These are phyloP conservation scores for Tinamus major DNA, from an alignment of 2,797 vertebrate genomes.

Conservation along the genomic window DNA sequence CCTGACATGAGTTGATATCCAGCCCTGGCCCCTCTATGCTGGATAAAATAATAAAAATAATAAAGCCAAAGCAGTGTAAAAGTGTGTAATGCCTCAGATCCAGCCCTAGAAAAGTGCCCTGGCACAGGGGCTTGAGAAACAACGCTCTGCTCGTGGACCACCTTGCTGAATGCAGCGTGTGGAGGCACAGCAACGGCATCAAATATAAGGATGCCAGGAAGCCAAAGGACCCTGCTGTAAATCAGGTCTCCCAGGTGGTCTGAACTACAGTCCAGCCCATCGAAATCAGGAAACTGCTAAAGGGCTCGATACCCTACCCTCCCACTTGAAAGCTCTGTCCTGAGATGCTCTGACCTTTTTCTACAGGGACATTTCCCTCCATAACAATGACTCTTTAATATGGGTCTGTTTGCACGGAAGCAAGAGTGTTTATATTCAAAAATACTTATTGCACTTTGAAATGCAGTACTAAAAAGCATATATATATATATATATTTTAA, in stretches of 20 bases:
- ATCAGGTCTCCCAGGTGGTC: fast-evolving
- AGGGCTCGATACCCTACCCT: neutral
- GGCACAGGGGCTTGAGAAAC: neutral
- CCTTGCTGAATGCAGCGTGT: neutral
- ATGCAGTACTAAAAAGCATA: neutral
- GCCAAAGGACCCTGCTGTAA: fast-evolving
- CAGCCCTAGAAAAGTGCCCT: neutral
- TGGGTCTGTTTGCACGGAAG: neutral
- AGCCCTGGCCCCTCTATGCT: neutral
- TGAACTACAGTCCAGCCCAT: neutral
- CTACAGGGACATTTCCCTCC: neutral
- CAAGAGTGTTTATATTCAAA: fast-evolving
- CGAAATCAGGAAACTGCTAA: neutral
- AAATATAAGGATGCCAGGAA: fast-evolving
- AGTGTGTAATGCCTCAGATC: neutral
- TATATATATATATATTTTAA: neutral
- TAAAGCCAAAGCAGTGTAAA: neutral
- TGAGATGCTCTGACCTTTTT: neutral
- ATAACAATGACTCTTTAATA: neutral
- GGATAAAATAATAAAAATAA: neutral
- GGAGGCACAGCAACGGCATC: neutral
- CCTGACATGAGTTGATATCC: neutral
- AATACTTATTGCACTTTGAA: neutral
- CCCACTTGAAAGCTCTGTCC: neutral
- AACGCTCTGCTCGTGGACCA: neutral